A percentile compares a stretch with the other conserved stretches of the same genome.
Conservation (phyloP, 2,797 vertebrate species). For the Tolypeutes matacus region DNA sequence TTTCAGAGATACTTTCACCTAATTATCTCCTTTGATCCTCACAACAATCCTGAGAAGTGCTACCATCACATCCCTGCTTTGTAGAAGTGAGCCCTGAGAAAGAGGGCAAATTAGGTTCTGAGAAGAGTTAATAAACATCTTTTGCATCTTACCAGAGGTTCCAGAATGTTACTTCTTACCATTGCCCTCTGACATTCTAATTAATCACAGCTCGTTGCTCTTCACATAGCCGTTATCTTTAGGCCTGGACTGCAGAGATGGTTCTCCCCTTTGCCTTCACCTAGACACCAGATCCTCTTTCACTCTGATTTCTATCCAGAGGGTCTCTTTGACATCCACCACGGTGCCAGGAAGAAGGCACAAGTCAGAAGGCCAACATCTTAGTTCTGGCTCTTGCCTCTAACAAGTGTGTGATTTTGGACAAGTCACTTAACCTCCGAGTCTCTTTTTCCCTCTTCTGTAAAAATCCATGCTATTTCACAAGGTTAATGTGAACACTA, state of each 20-base stretch:
- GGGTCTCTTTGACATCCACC: background rate
- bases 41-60: background rate
- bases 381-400: background rate
- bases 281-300: background rate
- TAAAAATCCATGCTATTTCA: conserved; percentile 46
- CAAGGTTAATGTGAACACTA: conserved; percentile 14
- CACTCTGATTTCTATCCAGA: background rate
- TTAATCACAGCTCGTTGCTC: background rate
- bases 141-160: conserved; percentile 8
- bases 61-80: background rate
- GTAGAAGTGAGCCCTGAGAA: background rate
- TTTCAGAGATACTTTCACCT: background rate
- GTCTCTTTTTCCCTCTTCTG: conserved; percentile 27
- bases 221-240: conserved; percentile 52
- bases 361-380: background rate
- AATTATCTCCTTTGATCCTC: background rate
- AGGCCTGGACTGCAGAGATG: background rate
- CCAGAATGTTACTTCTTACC: conserved; percentile 30
- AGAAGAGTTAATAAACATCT: conserved; percentile 47
- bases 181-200: conserved; percentile 57
- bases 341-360: background rate
- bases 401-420: background rate
- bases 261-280: background rate
- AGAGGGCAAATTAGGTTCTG: background rate
- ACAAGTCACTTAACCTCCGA: conserved; percentile 29